Evolutionary conservation across 2,113 vertebrate species (phyloP).

Genomic region (Nerophis lumbriciformis): DNA sequence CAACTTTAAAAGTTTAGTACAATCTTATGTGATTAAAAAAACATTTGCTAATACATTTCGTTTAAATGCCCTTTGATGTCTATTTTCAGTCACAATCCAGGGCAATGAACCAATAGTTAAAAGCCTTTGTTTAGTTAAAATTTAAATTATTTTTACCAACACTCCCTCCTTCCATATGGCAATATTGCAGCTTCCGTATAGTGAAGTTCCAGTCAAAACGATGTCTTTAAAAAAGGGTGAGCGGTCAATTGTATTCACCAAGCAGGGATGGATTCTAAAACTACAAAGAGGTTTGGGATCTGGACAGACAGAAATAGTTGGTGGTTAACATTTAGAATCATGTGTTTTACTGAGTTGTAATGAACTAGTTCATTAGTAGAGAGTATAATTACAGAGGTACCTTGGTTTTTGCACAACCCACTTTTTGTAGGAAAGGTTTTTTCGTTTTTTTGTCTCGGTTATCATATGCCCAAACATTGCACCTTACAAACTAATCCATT

Average conservation of each 20-base stretch:
- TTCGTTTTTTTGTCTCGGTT: too few relatives aligned
- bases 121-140: not conserved
- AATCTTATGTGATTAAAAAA: not conserved
- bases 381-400: not conserved
- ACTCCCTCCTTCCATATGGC: conserved; percentile 89
- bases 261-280: conserved; percentile 65
- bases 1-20: not conserved
- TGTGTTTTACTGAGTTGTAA: not conserved
- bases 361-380: not conserved
- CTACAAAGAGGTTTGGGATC: conserved; percentile 59
- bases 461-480: too few relatives aligned
- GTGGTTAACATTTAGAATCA: not conserved
- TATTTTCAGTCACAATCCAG: not conserved
- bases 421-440: too few relatives aligned
- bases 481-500: too few relatives aligned
- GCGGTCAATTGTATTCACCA: conserved; percentile 77
- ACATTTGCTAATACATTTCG: too few relatives aligned
- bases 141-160: conserved; percentile 65
- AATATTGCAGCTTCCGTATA: conserved; percentile 76
- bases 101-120: not conserved
- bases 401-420: too few relatives aligned
- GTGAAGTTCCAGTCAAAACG: conserved; percentile 67
- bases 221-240: conserved; percentile 89
- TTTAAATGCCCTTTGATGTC: too few relatives aligned
- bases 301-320: conserved; percentile 23